Percentiles rank a stretch among this genome's conserved stretches.
phyloP scores from a whole-genome alignment of 1,140 invertebrate species.

The Agrypnia vestita region DNA sequence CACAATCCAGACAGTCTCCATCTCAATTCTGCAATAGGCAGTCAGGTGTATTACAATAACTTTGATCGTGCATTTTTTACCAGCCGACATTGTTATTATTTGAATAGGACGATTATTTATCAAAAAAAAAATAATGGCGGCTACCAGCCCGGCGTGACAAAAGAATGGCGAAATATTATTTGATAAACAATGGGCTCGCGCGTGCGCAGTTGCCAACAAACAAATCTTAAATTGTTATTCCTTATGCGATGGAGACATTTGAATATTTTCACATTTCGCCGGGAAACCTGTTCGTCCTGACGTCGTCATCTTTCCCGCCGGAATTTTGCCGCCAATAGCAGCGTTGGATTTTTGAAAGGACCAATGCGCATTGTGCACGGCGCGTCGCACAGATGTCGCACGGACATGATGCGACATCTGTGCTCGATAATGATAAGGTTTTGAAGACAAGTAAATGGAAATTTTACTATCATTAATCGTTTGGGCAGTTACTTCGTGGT shows the following conservation, averaged over 20 bases:
- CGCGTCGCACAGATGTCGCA: background rate
- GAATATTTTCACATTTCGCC: conserved; percentile 31
- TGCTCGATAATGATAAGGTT: too few species aligned
- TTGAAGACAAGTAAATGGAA: too few species aligned
- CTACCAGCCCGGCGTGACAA: conserved; percentile 10
- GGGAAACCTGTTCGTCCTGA: conserved; percentile 3
- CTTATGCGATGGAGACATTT: background rate
- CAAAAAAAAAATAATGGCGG: conserved; percentile 13
- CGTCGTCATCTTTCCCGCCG: conserved; percentile 11
- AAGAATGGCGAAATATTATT: conserved; percentile 49
- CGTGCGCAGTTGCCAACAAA: conserved; percentile 34
- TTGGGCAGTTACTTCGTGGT: too few species aligned
- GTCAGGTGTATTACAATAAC: too few species aligned
- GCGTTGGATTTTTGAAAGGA: conserved; percentile 3
- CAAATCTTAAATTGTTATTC: conserved; percentile 21
- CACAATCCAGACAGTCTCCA: too few species aligned
- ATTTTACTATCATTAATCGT: too few species aligned
- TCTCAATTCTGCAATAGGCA: too few species aligned
- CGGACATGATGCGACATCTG: too few species aligned
- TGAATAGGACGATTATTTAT: background rate
- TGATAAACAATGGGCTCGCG: conserved; percentile 39
- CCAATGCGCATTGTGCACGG: background rate
- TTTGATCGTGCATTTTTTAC: too few species aligned
- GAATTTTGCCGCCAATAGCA: background rate
- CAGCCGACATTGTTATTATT: too few species aligned